Conservation (phyloP, 2,797 vertebrate species). For the Labroides dimidiatus region DNA sequence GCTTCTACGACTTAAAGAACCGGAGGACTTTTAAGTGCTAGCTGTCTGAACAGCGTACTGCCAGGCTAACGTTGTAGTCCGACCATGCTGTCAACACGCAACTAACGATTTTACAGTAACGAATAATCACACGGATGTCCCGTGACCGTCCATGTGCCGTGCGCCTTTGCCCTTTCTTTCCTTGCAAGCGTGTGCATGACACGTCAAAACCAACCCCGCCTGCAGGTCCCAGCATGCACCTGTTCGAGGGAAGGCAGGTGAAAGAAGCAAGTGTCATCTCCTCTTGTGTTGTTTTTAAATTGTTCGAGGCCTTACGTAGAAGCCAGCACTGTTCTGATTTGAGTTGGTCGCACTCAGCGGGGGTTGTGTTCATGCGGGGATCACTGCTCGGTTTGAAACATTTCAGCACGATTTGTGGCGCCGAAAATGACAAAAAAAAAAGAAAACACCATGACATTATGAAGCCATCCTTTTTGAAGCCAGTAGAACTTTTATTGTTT, state of each 20-base stretch:
- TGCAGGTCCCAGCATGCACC: conserved; percentile 76
- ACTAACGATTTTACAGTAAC: conserved; percentile 34
- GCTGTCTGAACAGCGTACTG: conserved; percentile 36
- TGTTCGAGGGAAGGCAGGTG: conserved; percentile 42
- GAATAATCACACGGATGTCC: conserved; percentile 41
- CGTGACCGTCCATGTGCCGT: conserved; percentile 36
- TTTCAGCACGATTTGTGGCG: conserved; percentile 26
- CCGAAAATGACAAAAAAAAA: not conserved
- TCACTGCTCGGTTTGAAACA: conserved; percentile 8
- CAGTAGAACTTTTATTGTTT: conserved; percentile 24
- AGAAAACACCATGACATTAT: no score
- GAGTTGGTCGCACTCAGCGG: conserved; percentile 50
- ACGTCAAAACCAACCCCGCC: conserved; percentile 26
- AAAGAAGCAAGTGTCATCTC: conserved; percentile 12
- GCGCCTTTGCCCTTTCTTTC: not conserved
- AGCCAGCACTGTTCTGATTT: conserved; percentile 56
- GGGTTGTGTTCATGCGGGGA: no score
- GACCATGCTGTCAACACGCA: conserved; percentile 39
- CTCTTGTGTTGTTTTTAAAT: conserved; percentile 34
- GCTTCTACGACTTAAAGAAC: no score
- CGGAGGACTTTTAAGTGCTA: conserved; percentile 22
- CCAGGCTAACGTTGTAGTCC: conserved; percentile 28
- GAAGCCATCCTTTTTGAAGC: conserved; percentile 27
- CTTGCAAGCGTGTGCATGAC: conserved; percentile 46
- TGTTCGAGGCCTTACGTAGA: conserved; percentile 65